Evolutionary conservation across 2,888 invertebrate species (phyloP).

Genomic region (Ormyrus pomaceus): DNA sequence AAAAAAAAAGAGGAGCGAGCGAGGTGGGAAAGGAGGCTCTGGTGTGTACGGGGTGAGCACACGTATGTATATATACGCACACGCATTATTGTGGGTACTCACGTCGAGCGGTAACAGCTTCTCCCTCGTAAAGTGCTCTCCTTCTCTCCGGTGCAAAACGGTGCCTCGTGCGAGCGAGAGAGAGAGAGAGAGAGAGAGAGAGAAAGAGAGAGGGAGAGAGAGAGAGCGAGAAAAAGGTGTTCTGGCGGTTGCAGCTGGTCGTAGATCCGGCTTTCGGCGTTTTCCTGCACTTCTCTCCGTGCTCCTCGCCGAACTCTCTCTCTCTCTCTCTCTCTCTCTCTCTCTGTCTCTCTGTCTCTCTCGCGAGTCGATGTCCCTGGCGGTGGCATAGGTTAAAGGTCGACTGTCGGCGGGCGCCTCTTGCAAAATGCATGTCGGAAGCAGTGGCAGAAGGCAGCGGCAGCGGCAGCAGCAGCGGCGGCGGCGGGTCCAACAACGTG

Average conservation of each 20-base stretch:
- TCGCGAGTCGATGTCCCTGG: background rate
- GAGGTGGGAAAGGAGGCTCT: background rate
- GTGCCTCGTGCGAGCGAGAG: conserved; percentile 1
- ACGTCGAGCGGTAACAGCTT: conserved; percentile 5
- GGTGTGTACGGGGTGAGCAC: background rate
- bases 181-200: background rate
- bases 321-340: background rate
- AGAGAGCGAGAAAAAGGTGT: background rate
- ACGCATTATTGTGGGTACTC: conserved; percentile 42
- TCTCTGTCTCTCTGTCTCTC: background rate
- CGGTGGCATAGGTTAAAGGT: no score
- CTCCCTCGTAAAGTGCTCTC: conserved; percentile 21
- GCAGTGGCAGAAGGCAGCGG: background rate
- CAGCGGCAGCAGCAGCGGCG: background rate
- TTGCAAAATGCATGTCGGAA: background rate
- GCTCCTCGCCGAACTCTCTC: no score
- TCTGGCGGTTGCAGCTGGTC: background rate
- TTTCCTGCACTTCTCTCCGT: background rate
- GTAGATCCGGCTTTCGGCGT: background rate
- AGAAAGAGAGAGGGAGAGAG: background rate
- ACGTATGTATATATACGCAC: background rate
- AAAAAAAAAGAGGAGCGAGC: background rate
- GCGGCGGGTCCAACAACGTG: conserved; percentile 52
- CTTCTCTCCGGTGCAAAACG: conserved; percentile 12
- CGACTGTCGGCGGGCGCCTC: background rate